Evolutionary conservation across 2,113 vertebrate species (phyloP).

Genomic region (Labeo catla): DNA sequence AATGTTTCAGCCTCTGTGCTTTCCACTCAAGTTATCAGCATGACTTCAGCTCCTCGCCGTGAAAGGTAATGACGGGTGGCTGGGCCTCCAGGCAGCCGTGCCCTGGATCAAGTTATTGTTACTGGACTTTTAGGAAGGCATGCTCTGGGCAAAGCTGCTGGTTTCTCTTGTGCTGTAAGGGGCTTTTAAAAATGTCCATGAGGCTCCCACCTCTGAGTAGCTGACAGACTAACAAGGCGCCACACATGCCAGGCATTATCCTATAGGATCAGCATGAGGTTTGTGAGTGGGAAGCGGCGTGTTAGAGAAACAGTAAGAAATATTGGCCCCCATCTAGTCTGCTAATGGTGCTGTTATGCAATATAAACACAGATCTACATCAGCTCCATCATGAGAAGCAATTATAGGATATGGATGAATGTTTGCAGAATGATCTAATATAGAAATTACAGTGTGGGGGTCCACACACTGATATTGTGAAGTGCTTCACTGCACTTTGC

Average conservation of each 20-base stretch:
- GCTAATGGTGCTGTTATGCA: constrained; percentile 29
- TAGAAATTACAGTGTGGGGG: constrained; percentile 17
- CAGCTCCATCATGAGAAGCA: constrained; percentile 13
- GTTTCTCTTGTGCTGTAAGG: neutral
- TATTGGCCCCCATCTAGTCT: neutral
- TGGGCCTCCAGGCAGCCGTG: neutral
- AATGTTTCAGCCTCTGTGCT: constrained; percentile 27
- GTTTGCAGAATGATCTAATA: constrained; percentile 38
- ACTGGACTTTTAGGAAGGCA: neutral
- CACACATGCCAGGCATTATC: neutral
- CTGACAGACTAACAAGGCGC: neutral
- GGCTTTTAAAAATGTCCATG: neutral
- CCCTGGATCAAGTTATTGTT: neutral
- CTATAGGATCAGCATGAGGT: neutral
- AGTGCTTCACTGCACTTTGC: constrained; percentile 17
- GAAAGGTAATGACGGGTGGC: constrained; percentile 28
- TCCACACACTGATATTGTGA: constrained; percentile 22
- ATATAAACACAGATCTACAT: constrained; percentile 17
- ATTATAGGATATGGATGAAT: constrained; percentile 34
- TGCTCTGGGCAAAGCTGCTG: neutral
- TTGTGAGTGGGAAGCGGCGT: constrained; percentile 1
- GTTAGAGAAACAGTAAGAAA: constrained; percentile 20
- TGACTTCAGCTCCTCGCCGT: constrained; percentile 2
- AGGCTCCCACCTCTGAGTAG: neutral
- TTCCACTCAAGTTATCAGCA: constrained; percentile 17